Percentiles rank a stretch among this genome's conserved stretches.
Conservation (phyloP, 2,113 vertebrate genomes). For the Lampris incognitus region DNA sequence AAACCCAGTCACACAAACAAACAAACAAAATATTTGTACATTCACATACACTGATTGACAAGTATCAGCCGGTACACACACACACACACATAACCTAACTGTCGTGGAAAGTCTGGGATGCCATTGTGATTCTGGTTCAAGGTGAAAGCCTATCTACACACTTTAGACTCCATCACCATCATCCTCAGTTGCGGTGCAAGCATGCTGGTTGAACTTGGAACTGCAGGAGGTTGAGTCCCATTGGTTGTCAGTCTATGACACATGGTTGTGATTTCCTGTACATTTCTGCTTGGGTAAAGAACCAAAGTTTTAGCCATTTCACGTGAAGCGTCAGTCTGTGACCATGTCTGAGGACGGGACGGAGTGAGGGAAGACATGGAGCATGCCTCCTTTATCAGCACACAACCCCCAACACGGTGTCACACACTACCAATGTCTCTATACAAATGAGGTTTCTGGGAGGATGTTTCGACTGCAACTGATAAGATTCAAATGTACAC, state of each 20-base stretch:
- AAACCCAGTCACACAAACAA: conserved; percentile 62
- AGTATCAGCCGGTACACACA: conserved; percentile 65
- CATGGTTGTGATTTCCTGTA: conserved; percentile 54
- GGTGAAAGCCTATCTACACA: conserved; percentile 41
- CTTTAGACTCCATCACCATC: conserved; percentile 20
- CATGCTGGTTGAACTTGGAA: conserved; percentile 68
- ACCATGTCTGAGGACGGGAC: conserved; percentile 23
- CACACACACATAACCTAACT: conserved; percentile 53
- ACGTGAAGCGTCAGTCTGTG: conserved; percentile 36
- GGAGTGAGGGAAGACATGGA: conserved; percentile 46
- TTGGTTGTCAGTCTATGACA: conserved; percentile 15
- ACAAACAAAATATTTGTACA: conserved; percentile 75
- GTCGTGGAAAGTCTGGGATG: conserved; percentile 50
- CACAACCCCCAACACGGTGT: neutral
- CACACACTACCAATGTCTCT: conserved; percentile 38
- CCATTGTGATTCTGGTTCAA: conserved; percentile 42
- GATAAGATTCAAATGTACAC: conserved; percentile 69
- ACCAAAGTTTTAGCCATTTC: conserved; percentile 33
- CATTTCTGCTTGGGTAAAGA: conserved; percentile 51
- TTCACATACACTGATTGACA: conserved; percentile 80
- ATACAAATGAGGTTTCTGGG: conserved; percentile 39
- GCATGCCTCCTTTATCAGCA: conserved; percentile 21
- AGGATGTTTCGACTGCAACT: conserved; percentile 61
- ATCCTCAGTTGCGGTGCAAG: conserved; percentile 57
- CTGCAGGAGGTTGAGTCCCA: conserved; percentile 9